Percentiles rank a stretch among this genome's conserved stretches.
These are phyloP conservation scores for Rhorus exstirpatorius DNA, from an alignment of 2,888 invertebrate genomes.

Conservation along the genomic window DNA sequence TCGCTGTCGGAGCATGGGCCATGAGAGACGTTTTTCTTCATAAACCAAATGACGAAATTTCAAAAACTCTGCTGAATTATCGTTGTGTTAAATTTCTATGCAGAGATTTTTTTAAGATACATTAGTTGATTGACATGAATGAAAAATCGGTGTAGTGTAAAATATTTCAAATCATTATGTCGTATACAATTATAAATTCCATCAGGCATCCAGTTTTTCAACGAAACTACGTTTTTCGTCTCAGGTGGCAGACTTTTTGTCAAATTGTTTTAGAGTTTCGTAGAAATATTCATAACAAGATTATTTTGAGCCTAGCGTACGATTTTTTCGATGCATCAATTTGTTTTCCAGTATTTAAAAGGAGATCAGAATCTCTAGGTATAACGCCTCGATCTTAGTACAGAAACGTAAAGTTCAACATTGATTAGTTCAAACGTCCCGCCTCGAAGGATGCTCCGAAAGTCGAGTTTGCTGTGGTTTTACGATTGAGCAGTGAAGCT, in stretches of 20 bases:
- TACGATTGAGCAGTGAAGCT: constrained; percentile 38
- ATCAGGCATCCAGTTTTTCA: too few relatives aligned
- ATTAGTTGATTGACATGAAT: not conserved
- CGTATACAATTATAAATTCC: too few relatives aligned
- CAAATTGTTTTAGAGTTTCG: too few relatives aligned
- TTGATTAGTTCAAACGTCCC: not conserved
- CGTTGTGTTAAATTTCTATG: not conserved
- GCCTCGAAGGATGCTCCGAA: constrained; percentile 23
- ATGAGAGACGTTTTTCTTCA: constrained; percentile 12
- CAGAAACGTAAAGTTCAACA: not conserved
- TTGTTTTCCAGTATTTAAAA: not conserved
- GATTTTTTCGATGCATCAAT: too few relatives aligned
- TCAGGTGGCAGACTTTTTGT: too few relatives aligned
- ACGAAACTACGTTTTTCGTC: too few relatives aligned
- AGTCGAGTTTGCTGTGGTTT: constrained; percentile 50
- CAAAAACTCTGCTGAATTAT: constrained; percentile 3
- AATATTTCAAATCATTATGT: not conserved
- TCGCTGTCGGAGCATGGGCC: not conserved
- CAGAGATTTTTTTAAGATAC: not conserved
- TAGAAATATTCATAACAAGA: too few relatives aligned
- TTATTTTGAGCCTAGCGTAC: too few relatives aligned
- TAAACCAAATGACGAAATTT: constrained; percentile 15
- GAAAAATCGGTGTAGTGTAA: not conserved
- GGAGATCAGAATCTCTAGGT: not conserved
- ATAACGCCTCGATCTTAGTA: not conserved